phyloP scores from a whole-genome alignment of 2,797 vertebrate genomes.

The Mus minutoides region DNA sequence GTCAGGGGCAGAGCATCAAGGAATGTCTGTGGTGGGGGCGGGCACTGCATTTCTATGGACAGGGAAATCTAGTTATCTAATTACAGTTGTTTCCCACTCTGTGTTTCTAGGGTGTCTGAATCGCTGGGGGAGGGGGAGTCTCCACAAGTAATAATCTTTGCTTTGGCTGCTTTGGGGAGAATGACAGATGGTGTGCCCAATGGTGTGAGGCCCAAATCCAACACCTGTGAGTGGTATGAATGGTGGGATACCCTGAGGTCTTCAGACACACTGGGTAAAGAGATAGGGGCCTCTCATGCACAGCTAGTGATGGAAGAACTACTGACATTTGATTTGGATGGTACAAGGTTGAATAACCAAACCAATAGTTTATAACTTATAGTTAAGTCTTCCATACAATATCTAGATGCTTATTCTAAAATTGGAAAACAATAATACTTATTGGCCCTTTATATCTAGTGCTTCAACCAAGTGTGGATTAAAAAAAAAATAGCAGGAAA shows the following conservation, averaged over 20 bases:
- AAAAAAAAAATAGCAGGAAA: background rate
- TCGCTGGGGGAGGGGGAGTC: no score
- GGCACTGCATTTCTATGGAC: background rate
- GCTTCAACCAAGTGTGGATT: background rate
- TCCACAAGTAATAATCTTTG: background rate
- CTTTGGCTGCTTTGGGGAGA: background rate
- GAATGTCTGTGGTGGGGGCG: accelerated
- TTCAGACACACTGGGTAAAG: background rate
- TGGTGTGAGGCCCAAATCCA: background rate
- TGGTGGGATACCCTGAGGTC: accelerated
- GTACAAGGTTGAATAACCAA: background rate
- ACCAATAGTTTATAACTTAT: background rate
- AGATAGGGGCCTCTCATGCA: background rate
- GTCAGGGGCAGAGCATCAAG: background rate
- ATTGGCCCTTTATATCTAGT: background rate
- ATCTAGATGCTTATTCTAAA: slow-evolving; percentile 15
- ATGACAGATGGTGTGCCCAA: background rate
- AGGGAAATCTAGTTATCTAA: background rate
- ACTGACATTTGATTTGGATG: background rate
- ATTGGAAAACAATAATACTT: background rate
- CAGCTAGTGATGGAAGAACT: no score
- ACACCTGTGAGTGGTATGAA: background rate
- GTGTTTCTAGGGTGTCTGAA: background rate
- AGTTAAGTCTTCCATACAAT: background rate
- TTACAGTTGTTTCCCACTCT: background rate